Percentiles rank a stretch among this genome's conserved stretches.
Evolutionary conservation across 2,113 vertebrate species (phyloP).

Genomic region (Anguilla japonica): DNA sequence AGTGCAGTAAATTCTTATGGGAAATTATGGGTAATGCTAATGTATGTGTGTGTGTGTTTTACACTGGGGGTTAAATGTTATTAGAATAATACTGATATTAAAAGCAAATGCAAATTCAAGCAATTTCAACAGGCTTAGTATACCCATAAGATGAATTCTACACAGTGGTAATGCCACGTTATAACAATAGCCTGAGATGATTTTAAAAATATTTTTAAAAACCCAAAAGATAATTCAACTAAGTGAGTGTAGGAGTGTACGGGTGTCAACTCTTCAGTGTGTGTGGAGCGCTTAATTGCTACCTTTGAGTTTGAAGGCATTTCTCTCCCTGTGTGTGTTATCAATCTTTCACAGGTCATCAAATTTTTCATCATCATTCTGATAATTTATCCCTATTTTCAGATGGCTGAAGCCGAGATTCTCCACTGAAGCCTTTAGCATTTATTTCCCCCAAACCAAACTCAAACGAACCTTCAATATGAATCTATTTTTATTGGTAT

Average conservation of each 20-base stretch:
- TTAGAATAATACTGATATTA: background rate
- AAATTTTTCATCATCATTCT: background rate
- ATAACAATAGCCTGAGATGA: background rate
- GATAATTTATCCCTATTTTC: background rate
- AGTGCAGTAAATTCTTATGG: conserved; percentile 8
- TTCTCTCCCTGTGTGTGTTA: background rate
- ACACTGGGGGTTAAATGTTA: conserved; percentile 1
- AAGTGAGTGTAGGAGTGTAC: background rate
- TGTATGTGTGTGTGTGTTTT: conserved; percentile 22
- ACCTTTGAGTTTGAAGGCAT: background rate
- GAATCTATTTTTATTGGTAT: background rate
- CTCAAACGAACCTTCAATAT: background rate
- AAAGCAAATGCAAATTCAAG: background rate
- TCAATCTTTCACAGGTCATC: background rate
- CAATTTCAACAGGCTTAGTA: background rate
- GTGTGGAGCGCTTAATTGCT: background rate
- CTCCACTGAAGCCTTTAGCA: background rate
- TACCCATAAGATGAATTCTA: background rate
- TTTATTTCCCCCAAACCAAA: background rate
- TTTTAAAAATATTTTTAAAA: too few species aligned
- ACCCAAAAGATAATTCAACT: background rate
- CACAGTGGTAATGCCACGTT: background rate
- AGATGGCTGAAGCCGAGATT: background rate
- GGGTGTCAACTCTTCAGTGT: background rate
- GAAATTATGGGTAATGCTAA: background rate